phyloP scores from a whole-genome alignment of 53 echinoderm and acorn worm species.

The Astropecten irregularis region DNA sequence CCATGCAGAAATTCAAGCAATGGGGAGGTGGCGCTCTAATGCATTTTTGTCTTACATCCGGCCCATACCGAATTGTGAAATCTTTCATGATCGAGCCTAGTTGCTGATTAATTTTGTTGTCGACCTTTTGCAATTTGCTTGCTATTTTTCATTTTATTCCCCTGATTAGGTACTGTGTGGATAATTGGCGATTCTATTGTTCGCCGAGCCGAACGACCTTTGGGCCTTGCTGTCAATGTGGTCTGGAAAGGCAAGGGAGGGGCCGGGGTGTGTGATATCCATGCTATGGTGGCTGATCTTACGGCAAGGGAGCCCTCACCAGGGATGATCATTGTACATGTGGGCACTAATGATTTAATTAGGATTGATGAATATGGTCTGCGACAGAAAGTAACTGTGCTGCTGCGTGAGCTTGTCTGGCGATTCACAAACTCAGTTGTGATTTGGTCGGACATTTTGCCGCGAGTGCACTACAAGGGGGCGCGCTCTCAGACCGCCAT shows the following conservation, averaged over 20 bases:
- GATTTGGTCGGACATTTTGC: background rate
- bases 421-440: background rate
- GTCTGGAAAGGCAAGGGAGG: background rate
- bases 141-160: background rate
- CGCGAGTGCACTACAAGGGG: background rate
- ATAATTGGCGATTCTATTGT: background rate
- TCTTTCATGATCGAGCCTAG: no score
- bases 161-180: background rate
- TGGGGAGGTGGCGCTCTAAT: background rate
- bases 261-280: background rate
- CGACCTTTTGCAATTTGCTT: no score
- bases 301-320: background rate
- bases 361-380: background rate
- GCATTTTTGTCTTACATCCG: conserved; percentile 1
- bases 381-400: background rate
- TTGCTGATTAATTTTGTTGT: no score
- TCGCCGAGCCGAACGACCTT: background rate
- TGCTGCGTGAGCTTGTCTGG: background rate
- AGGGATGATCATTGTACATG: background rate
- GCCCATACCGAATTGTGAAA: background rate
- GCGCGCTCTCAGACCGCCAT: background rate
- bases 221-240: background rate
- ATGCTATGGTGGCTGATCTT: background rate
- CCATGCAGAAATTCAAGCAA: background rate
- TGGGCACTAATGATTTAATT: background rate